Conservation (phyloP, 2,888 invertebrate genomes). For the Lagria hirta region DNA sequence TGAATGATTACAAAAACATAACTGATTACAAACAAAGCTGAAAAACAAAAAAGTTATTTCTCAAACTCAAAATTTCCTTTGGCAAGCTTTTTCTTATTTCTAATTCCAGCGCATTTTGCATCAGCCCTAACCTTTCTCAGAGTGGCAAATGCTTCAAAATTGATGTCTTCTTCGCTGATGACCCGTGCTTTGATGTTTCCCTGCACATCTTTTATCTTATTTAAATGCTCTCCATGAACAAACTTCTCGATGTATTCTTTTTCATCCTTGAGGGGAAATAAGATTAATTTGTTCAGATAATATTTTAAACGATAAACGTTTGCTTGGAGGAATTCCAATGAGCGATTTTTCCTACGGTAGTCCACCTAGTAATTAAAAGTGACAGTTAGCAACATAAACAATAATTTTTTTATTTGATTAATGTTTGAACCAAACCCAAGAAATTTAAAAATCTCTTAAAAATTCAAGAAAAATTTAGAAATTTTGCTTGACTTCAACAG, state of each 20-base stretch:
- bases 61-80: too few relatives aligned
- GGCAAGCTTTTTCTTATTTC: slow-evolving; percentile 16
- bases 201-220: slow-evolving; percentile 76
- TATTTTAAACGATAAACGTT: slow-evolving; percentile 93
- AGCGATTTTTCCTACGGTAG: slow-evolving; percentile 86
- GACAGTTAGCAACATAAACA: too few relatives aligned
- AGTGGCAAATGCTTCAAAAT: slow-evolving; percentile 81
- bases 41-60: too few relatives aligned
- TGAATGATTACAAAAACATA: too few relatives aligned
- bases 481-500: too few relatives aligned
- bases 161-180: slow-evolving; percentile 80
- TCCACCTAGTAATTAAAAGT: too few relatives aligned
- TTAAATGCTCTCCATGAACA: slow-evolving; percentile 59
- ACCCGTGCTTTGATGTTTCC: slow-evolving; percentile 74
- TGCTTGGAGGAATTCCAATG: slow-evolving; percentile 81
- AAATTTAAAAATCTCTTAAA: too few relatives aligned
- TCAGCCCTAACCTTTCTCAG: slow-evolving; percentile 66
- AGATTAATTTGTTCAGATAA: slow-evolving; percentile 85
- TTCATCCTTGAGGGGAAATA: slow-evolving; percentile 82
- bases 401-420: too few relatives aligned
- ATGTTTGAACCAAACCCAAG: too few relatives aligned
- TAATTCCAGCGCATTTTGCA: slow-evolving; percentile 14
- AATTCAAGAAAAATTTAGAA: too few relatives aligned
- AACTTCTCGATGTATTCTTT: neutral
- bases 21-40: too few relatives aligned